A percentile compares a stretch with the other conserved stretches of the same genome.
Conservation (phyloP, 2,888 invertebrate genomes). For the Amphipyra tragopoginis region DNA sequence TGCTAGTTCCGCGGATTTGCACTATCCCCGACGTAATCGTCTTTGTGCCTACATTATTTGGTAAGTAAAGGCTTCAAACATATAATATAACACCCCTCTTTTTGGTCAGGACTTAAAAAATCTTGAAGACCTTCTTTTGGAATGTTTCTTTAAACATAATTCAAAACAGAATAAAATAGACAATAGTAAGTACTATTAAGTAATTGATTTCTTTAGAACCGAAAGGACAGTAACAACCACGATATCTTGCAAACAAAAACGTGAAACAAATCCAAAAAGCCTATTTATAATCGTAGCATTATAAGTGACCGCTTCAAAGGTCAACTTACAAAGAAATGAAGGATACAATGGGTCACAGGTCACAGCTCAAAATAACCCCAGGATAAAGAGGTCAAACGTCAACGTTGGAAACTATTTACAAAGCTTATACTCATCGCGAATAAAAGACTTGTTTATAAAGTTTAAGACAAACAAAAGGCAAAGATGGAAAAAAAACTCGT, state of each 20-base stretch:
- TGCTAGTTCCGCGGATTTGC: no score
- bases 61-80: no score
- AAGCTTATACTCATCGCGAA: not conserved
- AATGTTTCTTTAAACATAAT: no score
- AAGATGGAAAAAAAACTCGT: not conserved
- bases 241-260: slow-evolving; percentile 6
- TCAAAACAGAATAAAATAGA: no score
- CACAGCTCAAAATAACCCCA: slow-evolving; percentile 17
- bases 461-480: not conserved
- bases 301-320: slow-evolving; percentile 25
- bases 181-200: no score
- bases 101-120: no score
- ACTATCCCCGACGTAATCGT: no score
- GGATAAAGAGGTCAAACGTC: slow-evolving; percentile 19
- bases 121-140: no score
- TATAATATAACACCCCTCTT: no score
- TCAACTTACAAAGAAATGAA: slow-evolving; percentile 16
- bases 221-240: not conserved
- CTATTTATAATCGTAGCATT: slow-evolving; percentile 37
- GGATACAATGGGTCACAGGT: slow-evolving; percentile 25
- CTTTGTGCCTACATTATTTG: no score
- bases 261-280: slow-evolving; percentile 10
- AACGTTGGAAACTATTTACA: slow-evolving; percentile 1
- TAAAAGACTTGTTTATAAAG: no score
- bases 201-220: no score